Conservation (phyloP, 2,888 invertebrate genomes). For the Ophion ellenae region DNA sequence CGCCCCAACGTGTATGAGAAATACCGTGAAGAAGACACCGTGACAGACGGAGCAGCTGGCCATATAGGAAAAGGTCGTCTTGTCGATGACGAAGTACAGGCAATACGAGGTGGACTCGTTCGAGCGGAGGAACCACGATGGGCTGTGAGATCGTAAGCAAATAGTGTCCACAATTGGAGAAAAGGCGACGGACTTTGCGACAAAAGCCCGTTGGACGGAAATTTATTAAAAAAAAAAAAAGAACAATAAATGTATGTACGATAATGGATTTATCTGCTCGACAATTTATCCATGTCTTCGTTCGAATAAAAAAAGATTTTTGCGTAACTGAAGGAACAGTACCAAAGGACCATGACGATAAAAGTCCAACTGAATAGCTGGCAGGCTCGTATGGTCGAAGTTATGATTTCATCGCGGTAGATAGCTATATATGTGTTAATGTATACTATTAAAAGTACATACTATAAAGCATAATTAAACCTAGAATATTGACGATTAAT, state of each 20-base stretch:
- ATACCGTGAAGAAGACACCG: constrained; percentile 62
- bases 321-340: constrained; percentile 59
- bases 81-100: constrained; percentile 57
- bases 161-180: not conserved
- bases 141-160: constrained; percentile 37
- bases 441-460: not conserved
- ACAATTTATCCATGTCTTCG: constrained; percentile 53
- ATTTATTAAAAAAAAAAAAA: too few relatives aligned
- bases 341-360: constrained; percentile 62
- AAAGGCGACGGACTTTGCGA: not conserved
- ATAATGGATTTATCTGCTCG: constrained; percentile 40
- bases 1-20: constrained; percentile 59
- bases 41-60: constrained; percentile 60
- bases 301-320: constrained; percentile 47
- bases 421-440: constrained; percentile 10
- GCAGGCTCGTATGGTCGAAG: constrained; percentile 51
- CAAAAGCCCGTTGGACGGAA: too few relatives aligned
- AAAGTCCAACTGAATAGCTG: constrained; percentile 54
- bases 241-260: too few relatives aligned
- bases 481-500: too few relatives aligned
- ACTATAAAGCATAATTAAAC: too few relatives aligned
- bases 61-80: constrained; percentile 47
- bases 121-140: constrained; percentile 35
- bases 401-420: constrained; percentile 57
- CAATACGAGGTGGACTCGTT: constrained; percentile 49